Conservation (phyloP, 92 coral and sea anemone genomes). For the Porites lobata region DNA sequence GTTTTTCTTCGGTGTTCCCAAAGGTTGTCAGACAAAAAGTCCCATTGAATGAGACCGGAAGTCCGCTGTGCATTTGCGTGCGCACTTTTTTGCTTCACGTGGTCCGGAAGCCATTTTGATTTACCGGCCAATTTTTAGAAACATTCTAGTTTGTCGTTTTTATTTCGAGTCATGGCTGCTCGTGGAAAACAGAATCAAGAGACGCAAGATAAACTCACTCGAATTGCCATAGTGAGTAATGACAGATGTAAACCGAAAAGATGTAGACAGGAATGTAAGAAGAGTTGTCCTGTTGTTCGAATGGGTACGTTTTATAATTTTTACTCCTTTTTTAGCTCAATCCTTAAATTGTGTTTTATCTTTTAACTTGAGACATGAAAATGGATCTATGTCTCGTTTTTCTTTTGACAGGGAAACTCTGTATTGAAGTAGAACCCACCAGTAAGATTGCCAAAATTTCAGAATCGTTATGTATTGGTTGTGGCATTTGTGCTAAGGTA, state of each 20-base stretch:
- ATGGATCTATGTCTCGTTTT: neutral
- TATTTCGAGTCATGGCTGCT: slow-evolving; percentile 45
- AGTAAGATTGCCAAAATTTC: slow-evolving; percentile 87
- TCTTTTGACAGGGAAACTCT: slow-evolving; percentile 85
- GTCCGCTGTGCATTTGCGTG: slow-evolving; percentile 62
- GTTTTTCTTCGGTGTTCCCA: too few relatives aligned
- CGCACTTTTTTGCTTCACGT: slow-evolving; percentile 71
- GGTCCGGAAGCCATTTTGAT: slow-evolving; percentile 69
- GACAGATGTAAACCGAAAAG: slow-evolving; percentile 98
- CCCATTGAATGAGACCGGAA: slow-evolving; percentile 17
- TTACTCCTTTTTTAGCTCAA: neutral
- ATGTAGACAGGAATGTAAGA: slow-evolving; percentile 95
- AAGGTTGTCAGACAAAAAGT: neutral
- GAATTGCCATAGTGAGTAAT: slow-evolving; percentile 93
- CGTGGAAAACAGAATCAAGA: slow-evolving; percentile 57
- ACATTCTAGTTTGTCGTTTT: neutral
- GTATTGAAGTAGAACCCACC: slow-evolving; percentile 87
- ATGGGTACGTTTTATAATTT: slow-evolving; percentile 77
- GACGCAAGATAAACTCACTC: slow-evolving; percentile 91
- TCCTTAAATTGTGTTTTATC: slow-evolving; percentile 12
- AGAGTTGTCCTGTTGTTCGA: slow-evolving; percentile 95
- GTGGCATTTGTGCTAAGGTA: slow-evolving; percentile 99
- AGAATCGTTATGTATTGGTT: slow-evolving; percentile 95
- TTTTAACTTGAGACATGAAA: neutral
- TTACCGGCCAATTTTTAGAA: slow-evolving; percentile 43